These are phyloP conservation scores for Ceratotherium simum DNA, from an alignment of 2,113 vertebrate species.

Conservation along the genomic window DNA sequence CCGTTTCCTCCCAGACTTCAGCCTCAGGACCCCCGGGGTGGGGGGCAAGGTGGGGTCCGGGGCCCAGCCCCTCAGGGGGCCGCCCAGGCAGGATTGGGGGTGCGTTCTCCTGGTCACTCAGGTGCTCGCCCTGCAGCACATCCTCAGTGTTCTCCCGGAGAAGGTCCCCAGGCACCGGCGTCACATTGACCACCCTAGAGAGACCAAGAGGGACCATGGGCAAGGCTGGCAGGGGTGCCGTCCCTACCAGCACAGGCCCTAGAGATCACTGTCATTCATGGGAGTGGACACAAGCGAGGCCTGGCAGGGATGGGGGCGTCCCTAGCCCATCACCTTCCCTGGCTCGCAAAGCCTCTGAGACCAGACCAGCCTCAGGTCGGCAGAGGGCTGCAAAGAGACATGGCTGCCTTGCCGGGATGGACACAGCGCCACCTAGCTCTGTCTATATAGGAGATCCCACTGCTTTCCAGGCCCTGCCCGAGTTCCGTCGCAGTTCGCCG, in stretches of 20 bases:
- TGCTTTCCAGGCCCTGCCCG: background rate
- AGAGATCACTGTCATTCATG: background rate
- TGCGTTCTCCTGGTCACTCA: slow-evolving; percentile 99
- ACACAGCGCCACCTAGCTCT: background rate
- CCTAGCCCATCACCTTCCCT: background rate
- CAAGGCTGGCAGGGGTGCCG: background rate
- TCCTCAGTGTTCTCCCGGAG: slow-evolving; percentile 98
- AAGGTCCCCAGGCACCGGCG: slow-evolving; percentile 93
- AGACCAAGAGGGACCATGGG: background rate
- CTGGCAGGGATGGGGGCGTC: fast-evolving
- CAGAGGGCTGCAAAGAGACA: background rate
- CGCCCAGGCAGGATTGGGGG: slow-evolving; percentile 91
- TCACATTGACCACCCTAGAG: slow-evolving; percentile 94
- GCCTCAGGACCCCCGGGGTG: slow-evolving; percentile 86
- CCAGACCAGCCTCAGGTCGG: background rate
- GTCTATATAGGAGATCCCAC: background rate
- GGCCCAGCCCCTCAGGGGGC: slow-evolving; percentile 85
- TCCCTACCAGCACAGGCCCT: background rate
- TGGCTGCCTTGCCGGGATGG: fast-evolving
- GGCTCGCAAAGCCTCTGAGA: background rate
- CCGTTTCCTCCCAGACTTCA: slow-evolving; percentile 97
- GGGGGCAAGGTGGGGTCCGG: slow-evolving; percentile 84
- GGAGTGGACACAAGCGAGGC: background rate
- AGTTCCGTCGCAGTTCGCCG: background rate
- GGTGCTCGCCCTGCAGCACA: slow-evolving; percentile 96